Percentiles rank a stretch among this genome's conserved stretches.
Conservation (phyloP, 2,888 invertebrate species). For the Microchrysa polita region DNA sequence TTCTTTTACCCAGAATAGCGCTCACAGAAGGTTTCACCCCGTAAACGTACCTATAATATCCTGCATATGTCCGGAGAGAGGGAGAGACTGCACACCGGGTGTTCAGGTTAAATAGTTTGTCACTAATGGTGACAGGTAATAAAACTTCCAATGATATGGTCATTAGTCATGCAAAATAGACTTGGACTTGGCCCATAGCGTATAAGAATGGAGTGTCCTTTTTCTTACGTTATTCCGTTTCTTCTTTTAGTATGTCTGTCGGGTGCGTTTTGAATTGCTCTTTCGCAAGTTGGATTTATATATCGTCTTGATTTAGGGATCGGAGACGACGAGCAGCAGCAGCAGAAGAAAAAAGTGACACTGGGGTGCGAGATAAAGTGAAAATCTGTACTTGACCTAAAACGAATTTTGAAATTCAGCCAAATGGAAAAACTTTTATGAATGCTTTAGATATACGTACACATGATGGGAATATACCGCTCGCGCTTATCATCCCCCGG, state of each 20-base stretch:
- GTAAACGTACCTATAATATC: neutral
- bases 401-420: conserved; percentile 43
- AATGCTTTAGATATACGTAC: conserved; percentile 32
- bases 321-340: too few species aligned
- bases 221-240: too few species aligned
- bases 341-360: conserved; percentile 34
- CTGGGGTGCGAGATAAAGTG: conserved; percentile 41
- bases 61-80: conserved; percentile 3
- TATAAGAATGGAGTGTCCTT: too few species aligned
- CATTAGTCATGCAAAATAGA: conserved; percentile 42
- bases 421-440: conserved; percentile 46
- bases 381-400: conserved; percentile 45
- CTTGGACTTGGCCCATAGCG: conserved; percentile 15
- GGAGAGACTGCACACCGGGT: neutral
- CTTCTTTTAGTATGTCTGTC: neutral
- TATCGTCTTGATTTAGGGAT: conserved; percentile 18
- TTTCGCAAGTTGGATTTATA: neutral
- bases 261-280: neutral
- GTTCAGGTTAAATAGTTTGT: conserved; percentile 42
- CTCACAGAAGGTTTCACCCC: too few species aligned
- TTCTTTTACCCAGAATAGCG: too few species aligned
- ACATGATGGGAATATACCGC: conserved; percentile 2
- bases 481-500: neutral
- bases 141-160: conserved; percentile 36
- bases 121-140: conserved; percentile 44